These are phyloP conservation scores for Tupaia chinensis DNA, from an alignment of 2,113 vertebrate genomes.

Conservation along the genomic window DNA sequence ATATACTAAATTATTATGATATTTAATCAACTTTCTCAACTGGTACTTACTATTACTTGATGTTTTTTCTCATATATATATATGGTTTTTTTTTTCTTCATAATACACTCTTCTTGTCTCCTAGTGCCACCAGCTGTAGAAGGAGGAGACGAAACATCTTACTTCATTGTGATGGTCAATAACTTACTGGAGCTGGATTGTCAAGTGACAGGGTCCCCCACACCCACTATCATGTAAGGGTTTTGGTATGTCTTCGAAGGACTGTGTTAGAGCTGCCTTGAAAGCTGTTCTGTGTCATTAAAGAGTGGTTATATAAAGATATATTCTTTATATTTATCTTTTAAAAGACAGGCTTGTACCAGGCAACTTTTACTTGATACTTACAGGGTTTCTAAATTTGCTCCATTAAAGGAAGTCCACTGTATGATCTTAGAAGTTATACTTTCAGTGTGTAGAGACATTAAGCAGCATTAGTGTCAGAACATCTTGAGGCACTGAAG, in stretches of 20 bases:
- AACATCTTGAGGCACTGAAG: not conserved
- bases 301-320: not conserved
- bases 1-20: not conserved
- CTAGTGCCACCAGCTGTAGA: conserved; percentile 94
- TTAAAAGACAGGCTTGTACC: not conserved
- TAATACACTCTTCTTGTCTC: conserved; percentile 51
- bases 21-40: not conserved
- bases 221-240: conserved; percentile 93
- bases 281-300: not conserved
- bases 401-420: not conserved
- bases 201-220: conserved; percentile 90
- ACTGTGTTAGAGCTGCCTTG: conserved; percentile 36
- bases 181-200: conserved; percentile 94
- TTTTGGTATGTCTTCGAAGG: conserved; percentile 63
- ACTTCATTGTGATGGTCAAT: conserved; percentile 91
- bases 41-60: not conserved
- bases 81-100: not conserved
- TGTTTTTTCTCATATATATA: conserved; percentile 30
- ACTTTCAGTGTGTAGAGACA: not conserved
- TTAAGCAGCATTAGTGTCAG: not conserved
- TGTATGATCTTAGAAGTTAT: conserved; percentile 33
- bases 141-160: conserved; percentile 89
- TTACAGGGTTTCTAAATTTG: not conserved
- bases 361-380: not conserved
- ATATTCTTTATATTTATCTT: conserved; percentile 7